Conservation (phyloP, 2,797 vertebrate genomes). For the Siniperca scherzeri region DNA sequence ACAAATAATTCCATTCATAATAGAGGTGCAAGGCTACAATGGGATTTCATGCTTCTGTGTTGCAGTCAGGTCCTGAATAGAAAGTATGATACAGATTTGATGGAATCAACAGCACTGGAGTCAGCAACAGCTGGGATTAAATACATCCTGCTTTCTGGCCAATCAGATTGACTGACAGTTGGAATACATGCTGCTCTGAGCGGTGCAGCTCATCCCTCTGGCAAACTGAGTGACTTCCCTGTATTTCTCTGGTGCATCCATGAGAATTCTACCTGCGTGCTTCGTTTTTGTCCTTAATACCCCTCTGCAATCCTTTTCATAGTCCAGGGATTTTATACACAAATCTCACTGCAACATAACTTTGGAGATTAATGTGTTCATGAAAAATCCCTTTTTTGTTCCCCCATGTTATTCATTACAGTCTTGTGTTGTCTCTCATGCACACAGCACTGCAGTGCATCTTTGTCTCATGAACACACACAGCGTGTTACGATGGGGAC, state of each 20-base stretch:
- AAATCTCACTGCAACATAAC: constrained; percentile 50
- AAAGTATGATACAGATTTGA: constrained; percentile 69
- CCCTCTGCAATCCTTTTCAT: constrained; percentile 18
- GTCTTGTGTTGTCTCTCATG: background rate
- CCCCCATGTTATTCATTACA: constrained; percentile 16
- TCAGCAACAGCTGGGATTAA: constrained; percentile 72
- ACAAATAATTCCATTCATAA: constrained; percentile 48
- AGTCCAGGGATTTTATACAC: constrained; percentile 50
- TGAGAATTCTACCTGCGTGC: constrained; percentile 44
- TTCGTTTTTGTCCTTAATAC: constrained; percentile 48
- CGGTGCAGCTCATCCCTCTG: constrained; percentile 56
- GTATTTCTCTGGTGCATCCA: constrained; percentile 21
- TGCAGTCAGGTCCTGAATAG: constrained; percentile 43
- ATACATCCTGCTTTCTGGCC: constrained; percentile 72
- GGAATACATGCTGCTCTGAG: constrained; percentile 60
- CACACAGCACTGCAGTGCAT: constrained; percentile 3
- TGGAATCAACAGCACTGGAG: constrained; percentile 62
- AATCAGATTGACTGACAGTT: constrained; percentile 75
- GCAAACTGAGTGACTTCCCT: constrained; percentile 34
- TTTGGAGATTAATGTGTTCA: constrained; percentile 50
- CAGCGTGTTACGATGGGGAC: background rate
- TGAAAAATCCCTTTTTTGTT: constrained; percentile 13
- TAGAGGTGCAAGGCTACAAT: constrained; percentile 41
- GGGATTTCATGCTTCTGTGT: constrained; percentile 51
- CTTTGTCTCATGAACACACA: constrained; percentile 1